Evolutionary conservation across 2,113 vertebrate genomes (phyloP).

Genomic region (Toxotes chatareus): DNA sequence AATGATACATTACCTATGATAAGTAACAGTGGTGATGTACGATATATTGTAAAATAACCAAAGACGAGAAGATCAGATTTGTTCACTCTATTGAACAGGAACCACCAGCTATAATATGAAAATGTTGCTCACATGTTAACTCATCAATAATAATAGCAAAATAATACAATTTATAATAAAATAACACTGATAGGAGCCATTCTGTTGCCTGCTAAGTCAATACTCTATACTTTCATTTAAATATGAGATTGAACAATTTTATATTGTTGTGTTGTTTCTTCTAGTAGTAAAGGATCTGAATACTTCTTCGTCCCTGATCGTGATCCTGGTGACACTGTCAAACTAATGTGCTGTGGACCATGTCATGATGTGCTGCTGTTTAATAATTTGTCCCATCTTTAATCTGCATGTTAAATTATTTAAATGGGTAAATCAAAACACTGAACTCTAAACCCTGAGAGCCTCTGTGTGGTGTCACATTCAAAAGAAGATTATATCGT

Average conservation of each 20-base stretch:
- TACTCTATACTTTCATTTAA: neutral
- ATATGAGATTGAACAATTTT: neutral
- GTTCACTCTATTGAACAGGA: neutral
- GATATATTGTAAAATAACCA: neutral
- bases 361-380: slow-evolving; percentile 6
- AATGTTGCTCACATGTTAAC: neutral
- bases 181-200: neutral
- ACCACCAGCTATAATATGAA: neutral
- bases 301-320: neutral
- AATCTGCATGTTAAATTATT: slow-evolving; percentile 33
- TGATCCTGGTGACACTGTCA: neutral
- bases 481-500: slow-evolving; percentile 3
- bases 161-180: neutral
- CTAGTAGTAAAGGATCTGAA: neutral
- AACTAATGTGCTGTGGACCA: neutral
- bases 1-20: neutral
- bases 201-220: neutral
- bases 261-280: too few species aligned
- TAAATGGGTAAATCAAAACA: slow-evolving; percentile 32
- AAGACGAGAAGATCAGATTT: neutral
- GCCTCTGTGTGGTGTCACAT: slow-evolving; percentile 14
- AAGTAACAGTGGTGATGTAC: neutral
- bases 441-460: slow-evolving; percentile 22
- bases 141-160: neutral
- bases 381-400: neutral